A percentile compares a stretch with the other conserved stretches of the same genome.
Conservation (phyloP, 2,888 invertebrate genomes). For the Dicranocentrus wangi region DNA sequence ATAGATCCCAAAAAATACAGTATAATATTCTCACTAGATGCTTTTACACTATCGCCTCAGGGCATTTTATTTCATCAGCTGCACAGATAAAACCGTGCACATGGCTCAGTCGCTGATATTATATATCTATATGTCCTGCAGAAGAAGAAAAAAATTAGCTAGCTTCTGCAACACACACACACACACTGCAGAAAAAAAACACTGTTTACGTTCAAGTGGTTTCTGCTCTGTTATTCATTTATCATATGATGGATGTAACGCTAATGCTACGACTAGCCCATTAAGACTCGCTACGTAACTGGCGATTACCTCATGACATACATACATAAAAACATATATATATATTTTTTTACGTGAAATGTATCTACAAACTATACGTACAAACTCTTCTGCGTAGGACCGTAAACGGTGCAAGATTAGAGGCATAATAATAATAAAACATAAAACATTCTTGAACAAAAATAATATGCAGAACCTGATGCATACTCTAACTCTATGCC, state of each 20-base stretch:
- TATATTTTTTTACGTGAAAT: no score
- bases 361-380: neutral
- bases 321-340: no score
- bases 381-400: conserved; percentile 9
- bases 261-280: conserved; percentile 31
- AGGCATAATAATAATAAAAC: conserved; percentile 27
- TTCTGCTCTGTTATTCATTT: conserved; percentile 13
- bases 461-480: neutral
- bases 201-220: conserved; percentile 23
- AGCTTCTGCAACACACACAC: no score
- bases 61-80: conserved; percentile 3
- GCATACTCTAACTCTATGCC: neutral
- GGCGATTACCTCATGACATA: conserved; percentile 57
- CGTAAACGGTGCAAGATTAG: conserved; percentile 32
- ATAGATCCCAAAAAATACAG: neutral
- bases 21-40: conserved; percentile 24
- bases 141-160: conserved; percentile 14
- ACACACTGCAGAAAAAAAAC: conserved; percentile 23
- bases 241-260: conserved; percentile 12
- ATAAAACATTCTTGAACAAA: conserved; percentile 5
- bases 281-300: conserved; percentile 51
- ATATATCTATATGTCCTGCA: no score
- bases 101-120: neutral
- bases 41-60: neutral
- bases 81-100: conserved; percentile 7